Evolutionary conservation across 2,797 vertebrate genomes (phyloP).

Genomic region (Peromyscus nudipes): DNA sequence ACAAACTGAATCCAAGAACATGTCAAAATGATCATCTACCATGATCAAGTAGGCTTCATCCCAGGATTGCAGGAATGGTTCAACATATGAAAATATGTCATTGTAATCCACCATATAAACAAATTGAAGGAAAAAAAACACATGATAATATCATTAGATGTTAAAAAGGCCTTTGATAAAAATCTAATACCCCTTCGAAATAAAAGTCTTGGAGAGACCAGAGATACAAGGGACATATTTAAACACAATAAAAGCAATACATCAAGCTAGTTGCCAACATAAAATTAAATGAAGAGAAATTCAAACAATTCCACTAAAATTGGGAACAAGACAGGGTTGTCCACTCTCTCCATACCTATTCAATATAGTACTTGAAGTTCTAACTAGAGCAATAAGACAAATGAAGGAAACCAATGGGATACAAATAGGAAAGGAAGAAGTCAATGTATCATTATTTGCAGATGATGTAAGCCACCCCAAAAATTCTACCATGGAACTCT

Average conservation of each 20-base stretch:
- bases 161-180: neutral
- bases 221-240: too few relatives aligned
- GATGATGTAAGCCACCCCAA: neutral
- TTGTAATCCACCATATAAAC: neutral
- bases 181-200: too few relatives aligned
- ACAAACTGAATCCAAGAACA: neutral
- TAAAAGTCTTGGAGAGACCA: neutral
- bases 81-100: neutral
- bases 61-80: neutral
- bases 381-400: neutral
- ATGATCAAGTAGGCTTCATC: neutral
- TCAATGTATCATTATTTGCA: neutral
- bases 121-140: neutral
- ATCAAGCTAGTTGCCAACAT: neutral
- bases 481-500: neutral
- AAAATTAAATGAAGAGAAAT: neutral
- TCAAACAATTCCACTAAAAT: neutral
- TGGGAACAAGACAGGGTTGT: neutral
- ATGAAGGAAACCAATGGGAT: neutral
- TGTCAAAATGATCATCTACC: neutral
- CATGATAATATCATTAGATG: neutral
- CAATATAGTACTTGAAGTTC: neutral
- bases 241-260: neutral
- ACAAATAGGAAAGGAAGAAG: neutral
- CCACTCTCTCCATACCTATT: neutral